These are phyloP conservation scores for Erpornis zantholeuca DNA, from an alignment of 2,113 vertebrate genomes.

Conservation along the genomic window DNA sequence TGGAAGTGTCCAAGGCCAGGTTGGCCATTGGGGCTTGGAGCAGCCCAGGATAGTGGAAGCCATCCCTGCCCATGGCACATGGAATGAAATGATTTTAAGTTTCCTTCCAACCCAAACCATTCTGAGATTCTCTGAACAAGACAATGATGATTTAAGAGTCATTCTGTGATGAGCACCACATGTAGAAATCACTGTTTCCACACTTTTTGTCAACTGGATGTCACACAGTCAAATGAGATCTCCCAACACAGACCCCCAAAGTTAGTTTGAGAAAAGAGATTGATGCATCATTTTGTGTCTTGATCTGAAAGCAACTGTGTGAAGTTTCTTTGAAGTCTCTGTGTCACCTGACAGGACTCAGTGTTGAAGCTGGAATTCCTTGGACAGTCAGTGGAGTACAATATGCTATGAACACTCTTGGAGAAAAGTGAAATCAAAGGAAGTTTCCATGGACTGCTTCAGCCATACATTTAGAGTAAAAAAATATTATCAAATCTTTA, in stretches of 20 bases:
- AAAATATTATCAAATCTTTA: neutral
- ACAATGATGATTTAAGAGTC: neutral
- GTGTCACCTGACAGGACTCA: neutral
- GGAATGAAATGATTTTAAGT: neutral
- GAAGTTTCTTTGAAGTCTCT: neutral
- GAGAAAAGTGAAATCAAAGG: neutral
- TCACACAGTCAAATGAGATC: neutral
- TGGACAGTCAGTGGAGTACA: no score
- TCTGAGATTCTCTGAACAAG: neutral
- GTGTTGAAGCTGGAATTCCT: neutral
- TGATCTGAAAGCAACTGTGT: neutral
- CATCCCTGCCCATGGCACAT: neutral
- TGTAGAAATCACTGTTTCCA: neutral
- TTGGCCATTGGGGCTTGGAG: rapidly evolving
- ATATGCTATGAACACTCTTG: neutral
- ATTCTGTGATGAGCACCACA: neutral
- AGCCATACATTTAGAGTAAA: neutral
- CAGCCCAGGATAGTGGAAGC: rapidly evolving
- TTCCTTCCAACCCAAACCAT: neutral
- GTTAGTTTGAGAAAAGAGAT: neutral
- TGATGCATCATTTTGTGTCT: neutral
- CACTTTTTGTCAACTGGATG: neutral
- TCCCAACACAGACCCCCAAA: neutral
- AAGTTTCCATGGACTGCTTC: neutral
- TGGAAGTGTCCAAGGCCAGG: neutral